A percentile compares a stretch with the other conserved stretches of the same genome.
Evolutionary conservation across 2,113 vertebrate species (phyloP).

Genomic region (Suricata suricatta): DNA sequence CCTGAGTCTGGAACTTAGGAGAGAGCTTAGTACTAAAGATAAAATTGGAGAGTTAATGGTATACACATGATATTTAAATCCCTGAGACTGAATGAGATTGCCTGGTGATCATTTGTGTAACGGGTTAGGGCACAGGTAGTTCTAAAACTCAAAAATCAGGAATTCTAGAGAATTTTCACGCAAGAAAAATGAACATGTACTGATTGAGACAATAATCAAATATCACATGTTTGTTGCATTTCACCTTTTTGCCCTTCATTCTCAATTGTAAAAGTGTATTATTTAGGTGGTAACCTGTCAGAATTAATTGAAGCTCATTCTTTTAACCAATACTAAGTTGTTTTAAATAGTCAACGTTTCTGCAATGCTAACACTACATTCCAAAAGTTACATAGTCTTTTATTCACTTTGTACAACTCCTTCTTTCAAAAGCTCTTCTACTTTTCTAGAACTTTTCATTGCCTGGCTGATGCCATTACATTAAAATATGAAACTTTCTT

Average conservation of each 20-base stretch:
- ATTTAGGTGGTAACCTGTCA: neutral
- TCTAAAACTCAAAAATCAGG: conserved; percentile 3
- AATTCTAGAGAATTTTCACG: conserved; percentile 12
- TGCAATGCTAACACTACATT: neutral
- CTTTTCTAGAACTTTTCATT: neutral
- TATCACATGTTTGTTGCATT: neutral
- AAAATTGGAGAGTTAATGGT: neutral
- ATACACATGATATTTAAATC: neutral
- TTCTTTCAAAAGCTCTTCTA: neutral
- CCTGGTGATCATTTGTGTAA: neutral
- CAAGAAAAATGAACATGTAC: neutral
- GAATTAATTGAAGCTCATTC: neutral
- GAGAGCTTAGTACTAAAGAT: neutral
- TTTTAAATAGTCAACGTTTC: conserved; percentile 26
- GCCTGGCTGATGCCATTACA: neutral
- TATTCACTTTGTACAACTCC: neutral
- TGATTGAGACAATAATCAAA: neutral
- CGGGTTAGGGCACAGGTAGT: neutral
- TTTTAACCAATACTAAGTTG: neutral
- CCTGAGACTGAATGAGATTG: neutral
- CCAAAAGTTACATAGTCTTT: neutral
- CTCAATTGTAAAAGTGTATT: neutral
- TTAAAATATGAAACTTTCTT: conserved; percentile 21
- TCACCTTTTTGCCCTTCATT: neutral
- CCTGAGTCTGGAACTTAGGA: neutral